Evolutionary conservation across 2,113 vertebrate genomes (phyloP), one percentile per base, ranked within the genome.

Genomic region (Octodon degus): DNA sequence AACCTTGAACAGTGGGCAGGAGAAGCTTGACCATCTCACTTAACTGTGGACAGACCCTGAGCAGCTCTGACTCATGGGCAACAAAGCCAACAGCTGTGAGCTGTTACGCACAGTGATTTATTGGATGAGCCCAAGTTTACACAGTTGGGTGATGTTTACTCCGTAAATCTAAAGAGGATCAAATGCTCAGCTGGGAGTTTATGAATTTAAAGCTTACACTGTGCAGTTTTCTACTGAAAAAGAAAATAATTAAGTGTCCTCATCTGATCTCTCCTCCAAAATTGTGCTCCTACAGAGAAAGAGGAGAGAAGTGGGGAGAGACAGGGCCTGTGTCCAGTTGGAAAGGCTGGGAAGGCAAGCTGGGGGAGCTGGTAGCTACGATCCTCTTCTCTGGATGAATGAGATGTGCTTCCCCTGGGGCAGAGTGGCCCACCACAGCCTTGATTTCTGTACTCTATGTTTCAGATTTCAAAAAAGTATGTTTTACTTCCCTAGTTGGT

Each of bases 71-170:
- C 95, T 89, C 89, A 92, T 63, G 97, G 97, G 91, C 97, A 97
- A n/a, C 58, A 87, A 88, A 91, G 87, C 97, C 97, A 94, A 90
- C 97, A 98, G 97, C 98, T 98, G 97, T 96, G 95, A 47, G 93
- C 94, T 96, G 97, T 97, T 97, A 97, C 97, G 90, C 83, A 86
- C 92, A 97, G 79, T 96, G 96, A 96, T 82, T 95, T 97, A 92
- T 87, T 95, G 96, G 97, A 97, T 94, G 97, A 97, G 93, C 95
- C 95, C 81, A 93, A 97, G 92, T 98, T 98, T 97, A 97, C 89
- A 97, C 92, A 95, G 97, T 97, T 97, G 95, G 62, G 30, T 96
- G 83, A 79, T 93, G 97, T 92, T 97, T 98, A 97, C 96, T 53
- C 30, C 81, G 93, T 93, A 97, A 92, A 92, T 94, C 92, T 62